Percentiles rank a stretch among this genome's conserved stretches.
Conservation (phyloP, 2,888 invertebrate species). For the Sepiola atlantica region DNA sequence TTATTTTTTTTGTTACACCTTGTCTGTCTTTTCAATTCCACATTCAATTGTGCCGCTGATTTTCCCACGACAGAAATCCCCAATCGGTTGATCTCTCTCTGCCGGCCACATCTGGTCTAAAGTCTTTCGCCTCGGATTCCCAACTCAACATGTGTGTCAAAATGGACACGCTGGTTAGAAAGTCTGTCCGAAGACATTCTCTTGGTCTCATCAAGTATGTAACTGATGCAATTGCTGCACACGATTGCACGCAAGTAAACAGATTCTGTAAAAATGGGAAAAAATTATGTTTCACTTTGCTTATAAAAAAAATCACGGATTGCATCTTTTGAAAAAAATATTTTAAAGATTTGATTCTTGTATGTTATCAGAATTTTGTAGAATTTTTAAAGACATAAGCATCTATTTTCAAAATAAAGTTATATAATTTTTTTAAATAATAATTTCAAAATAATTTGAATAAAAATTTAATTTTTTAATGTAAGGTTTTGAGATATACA, state of each 20-base stretch:
- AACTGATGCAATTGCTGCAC: background rate
- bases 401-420: background rate
- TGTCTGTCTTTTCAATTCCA: background rate
- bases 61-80: slow-evolving; percentile 11
- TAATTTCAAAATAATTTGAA: too few species aligned
- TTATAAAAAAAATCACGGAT: background rate
- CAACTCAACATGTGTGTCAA: slow-evolving; percentile 36
- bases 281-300: background rate
- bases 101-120: slow-evolving; percentile 12
- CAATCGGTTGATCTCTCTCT: background rate
- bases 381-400: background rate
- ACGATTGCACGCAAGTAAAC: background rate
- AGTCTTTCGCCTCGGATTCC: slow-evolving; percentile 39
- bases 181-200: slow-evolving; percentile 39
- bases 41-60: background rate
- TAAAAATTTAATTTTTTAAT: too few species aligned
- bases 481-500: too few species aligned
- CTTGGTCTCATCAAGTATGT: slow-evolving; percentile 34
- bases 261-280: background rate
- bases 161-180: slow-evolving; percentile 22
- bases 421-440: too few species aligned
- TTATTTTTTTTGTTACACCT: background rate
- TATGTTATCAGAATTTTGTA: background rate
- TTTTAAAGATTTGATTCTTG: background rate
- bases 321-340: too few species aligned